Base-by-base conservation (phyloP, 2,797 vertebrate species). In the Crocodylus rhombifer region DNA sequence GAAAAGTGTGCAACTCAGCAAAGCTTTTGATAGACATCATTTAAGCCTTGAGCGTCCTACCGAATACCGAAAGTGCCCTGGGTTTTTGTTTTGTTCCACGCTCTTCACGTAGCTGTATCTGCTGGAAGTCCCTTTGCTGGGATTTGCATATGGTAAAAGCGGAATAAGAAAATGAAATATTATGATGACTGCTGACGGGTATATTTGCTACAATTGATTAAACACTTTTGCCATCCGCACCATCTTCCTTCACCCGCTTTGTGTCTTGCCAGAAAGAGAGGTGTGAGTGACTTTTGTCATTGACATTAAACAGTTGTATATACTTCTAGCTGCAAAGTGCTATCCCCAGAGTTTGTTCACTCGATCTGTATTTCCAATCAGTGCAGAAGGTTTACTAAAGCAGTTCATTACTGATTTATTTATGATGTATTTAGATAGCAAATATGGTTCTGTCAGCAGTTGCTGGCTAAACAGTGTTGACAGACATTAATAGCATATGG, bases 401-500 rank as follows among this genome's bases (percentile, higher is more conserved):
- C 94, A 96, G 97, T 97, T 98, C 98, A 98, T 98, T 98, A 98
- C 98, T 98, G 98, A 98, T 98, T 98, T 98, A 98, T 98, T 98
- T 98, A 98, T 97, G 98, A 98, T 98, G 98, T 97, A 98, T 98
- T 98, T 98, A 98, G 98, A 98, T 98, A 97, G 98, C 97, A 98
- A 98, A 98, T 98, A 98, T 95, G 96, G 97, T 97, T 98, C 98
- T 98, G 98, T 98, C 98, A 98, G 98, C 97, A 97, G 96, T 98
- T 97, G 97, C 97, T 97, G 98, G 98, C 97, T 98, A 98, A 98
- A 98, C 98, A 98, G 95, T 98, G 98, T 97, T 98, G 98, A 98
- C 98, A 98, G 98, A 97, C 98, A 98, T 98, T 98, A 98, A 98
- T 98, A 98, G 98, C 98, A 98, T 98, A 98, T 98, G 98, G 97